Base-by-base conservation (phyloP, 2,888 invertebrate genomes). In the Leucophenga montana region DNA sequence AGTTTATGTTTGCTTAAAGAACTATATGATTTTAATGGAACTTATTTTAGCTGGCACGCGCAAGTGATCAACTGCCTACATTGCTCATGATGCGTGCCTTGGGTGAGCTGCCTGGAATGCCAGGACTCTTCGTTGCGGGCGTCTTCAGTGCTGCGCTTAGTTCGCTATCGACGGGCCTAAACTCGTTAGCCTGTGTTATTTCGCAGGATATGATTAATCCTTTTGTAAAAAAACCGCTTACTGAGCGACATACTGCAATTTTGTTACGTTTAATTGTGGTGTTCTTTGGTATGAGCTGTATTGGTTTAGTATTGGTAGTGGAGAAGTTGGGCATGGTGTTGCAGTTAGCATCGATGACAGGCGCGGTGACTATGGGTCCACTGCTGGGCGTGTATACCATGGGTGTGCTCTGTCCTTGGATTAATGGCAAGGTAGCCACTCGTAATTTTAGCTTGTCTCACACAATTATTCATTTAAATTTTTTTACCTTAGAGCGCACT, bases 131-230 rank as follows among this genome's bases (percentile, higher is more conserved):
- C 85, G 93, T 97, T 0, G 95, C 97, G 56, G 96, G 96, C 5
- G 94, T 97, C 31, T 97, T 97, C 83, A 96, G 96, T 88, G 97
- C 96, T 9, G 95, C 97, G 1, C 89, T 97, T 50, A 95, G 95
- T 86, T 94, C 95, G 0, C 90, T 95, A 85, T 95, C 95, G 0
- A 95, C 95, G 13, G 94, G 94, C 0, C 88, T 95, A 0, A 95
- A 95, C 82, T 94, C 95, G 0, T 92, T 95, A 92, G 92, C 95
- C 1, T 95, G 94, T 9, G 94, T 95, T 0, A 93, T 95, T 54
- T 91, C 94, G 46, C 94, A 95, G 89, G 95, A 95, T 85, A 91
- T 95, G 82, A 92, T 94, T 80, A 93, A 93, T 76, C 94, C 94
- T 0, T 16, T 80, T 65, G 90, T 92, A 75, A 89, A 92, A 66